Evolutionary conservation across 1,140 invertebrate genomes (phyloP).

Genomic region (Nasonia longicornis): DNA sequence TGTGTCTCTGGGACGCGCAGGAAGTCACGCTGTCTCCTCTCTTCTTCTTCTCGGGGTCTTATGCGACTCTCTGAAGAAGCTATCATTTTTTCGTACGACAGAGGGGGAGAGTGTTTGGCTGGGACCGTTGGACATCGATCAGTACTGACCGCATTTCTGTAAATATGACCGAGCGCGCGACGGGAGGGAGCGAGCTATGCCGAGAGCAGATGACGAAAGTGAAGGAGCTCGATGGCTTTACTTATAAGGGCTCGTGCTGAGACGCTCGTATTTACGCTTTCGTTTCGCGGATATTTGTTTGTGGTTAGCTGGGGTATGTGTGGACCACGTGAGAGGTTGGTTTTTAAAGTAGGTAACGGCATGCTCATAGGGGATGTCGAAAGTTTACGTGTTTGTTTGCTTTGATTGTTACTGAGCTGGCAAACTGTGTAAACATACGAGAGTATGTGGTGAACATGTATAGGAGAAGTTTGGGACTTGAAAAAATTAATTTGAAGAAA

Average conservation of each 20-base stretch:
- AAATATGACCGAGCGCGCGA: constrained; percentile 7
- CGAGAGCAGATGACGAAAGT: not conserved
- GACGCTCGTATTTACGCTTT: constrained; percentile 30
- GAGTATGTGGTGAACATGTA: too few relatives aligned
- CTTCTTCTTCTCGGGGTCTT: not conserved
- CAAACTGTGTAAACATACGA: too few relatives aligned
- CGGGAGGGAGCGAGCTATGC: constrained; percentile 16
- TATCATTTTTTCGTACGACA: constrained; percentile 17
- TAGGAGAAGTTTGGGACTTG: not conserved
- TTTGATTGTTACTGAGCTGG: not conserved
- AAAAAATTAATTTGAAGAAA: not conserved
- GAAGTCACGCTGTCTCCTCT: not conserved
- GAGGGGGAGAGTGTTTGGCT: not conserved
- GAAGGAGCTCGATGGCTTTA: not conserved
- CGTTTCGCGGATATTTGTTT: constrained; percentile 35
- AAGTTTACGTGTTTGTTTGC: not conserved
- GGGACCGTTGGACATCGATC: constrained; percentile 21
- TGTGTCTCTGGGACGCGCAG: not conserved
- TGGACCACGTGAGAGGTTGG: not conserved
- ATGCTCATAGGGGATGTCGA: not conserved
- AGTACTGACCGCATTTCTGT: constrained; percentile 32
- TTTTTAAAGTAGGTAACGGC: not conserved
- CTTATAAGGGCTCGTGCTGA: not conserved
- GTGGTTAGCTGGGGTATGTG: not conserved
- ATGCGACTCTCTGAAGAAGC: constrained; percentile 17